Evolutionary conservation across 2,113 vertebrate species (phyloP).

Genomic region (Falcunculus frontatus): DNA sequence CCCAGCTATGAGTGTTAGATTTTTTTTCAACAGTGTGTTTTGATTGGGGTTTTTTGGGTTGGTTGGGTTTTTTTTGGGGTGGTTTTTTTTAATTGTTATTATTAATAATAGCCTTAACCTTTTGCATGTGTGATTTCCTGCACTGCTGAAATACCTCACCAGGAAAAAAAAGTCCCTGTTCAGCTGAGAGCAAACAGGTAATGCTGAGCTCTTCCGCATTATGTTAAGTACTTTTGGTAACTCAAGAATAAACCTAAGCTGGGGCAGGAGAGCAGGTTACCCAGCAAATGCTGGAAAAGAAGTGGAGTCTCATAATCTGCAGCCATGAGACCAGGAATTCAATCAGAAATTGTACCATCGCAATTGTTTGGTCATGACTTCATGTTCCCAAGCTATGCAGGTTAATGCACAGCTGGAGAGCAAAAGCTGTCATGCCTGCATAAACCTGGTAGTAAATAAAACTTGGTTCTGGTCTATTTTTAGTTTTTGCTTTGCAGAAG

Average conservation of each 20-base stretch:
- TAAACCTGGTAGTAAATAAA: background rate
- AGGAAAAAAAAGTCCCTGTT: background rate
- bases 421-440: conserved; percentile 8
- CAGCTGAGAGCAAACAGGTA: background rate
- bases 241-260: background rate
- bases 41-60: background rate
- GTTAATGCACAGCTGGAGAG: conserved; percentile 45
- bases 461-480: background rate
- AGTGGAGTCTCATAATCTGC: background rate
- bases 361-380: background rate
- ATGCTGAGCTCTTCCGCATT: background rate
- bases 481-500: background rate
- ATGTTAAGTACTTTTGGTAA: background rate
- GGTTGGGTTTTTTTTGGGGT: background rate
- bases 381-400: background rate
- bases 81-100: background rate
- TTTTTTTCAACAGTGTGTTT: background rate
- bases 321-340: background rate
- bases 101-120: background rate
- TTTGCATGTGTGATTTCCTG: background rate
- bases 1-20: background rate
- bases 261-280: background rate
- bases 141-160: background rate
- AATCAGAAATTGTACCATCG: background rate
- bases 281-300: background rate